Percentiles rank a stretch among this genome's conserved stretches.
Evolutionary conservation across 2,797 vertebrate genomes (phyloP).

Genomic region (Hypotaenidia philippensis): DNA sequence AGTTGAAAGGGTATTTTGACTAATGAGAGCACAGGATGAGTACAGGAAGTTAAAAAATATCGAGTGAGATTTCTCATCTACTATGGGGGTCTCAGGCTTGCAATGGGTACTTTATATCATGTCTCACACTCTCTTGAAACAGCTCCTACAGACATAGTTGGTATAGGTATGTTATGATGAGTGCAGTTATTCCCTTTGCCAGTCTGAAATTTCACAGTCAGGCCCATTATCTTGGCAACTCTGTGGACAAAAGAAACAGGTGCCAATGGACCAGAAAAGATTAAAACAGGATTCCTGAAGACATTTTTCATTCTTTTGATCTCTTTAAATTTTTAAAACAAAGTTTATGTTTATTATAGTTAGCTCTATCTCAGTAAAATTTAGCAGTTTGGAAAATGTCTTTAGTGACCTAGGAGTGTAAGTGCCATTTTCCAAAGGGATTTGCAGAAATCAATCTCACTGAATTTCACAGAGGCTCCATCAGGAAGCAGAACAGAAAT

Average conservation of each 20-base stretch:
- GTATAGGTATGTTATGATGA: neutral
- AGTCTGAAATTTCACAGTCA: neutral
- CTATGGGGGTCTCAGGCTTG: neutral
- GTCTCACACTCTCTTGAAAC: neutral
- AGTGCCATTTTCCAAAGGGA: neutral
- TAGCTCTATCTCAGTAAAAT: neutral
- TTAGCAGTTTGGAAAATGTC: neutral
- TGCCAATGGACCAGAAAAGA: neutral
- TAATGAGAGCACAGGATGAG: neutral
- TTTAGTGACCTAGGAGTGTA: neutral
- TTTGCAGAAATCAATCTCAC: neutral
- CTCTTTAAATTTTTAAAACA: neutral
- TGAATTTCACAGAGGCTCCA: neutral
- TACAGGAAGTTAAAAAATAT: neutral
- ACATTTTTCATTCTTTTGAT: neutral
- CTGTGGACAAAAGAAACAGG: neutral
- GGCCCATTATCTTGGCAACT: neutral
- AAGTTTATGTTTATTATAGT: neutral
- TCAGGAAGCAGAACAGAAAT: neutral
- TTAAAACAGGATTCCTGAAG: neutral
- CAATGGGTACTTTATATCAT: neutral
- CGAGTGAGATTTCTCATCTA: neutral
- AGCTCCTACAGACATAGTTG: neutral
- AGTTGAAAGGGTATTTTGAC: neutral
- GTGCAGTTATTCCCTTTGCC: neutral